Evolutionary conservation across 1,140 invertebrate species (phyloP).

Genomic region (Gryllus bimaculatus): DNA sequence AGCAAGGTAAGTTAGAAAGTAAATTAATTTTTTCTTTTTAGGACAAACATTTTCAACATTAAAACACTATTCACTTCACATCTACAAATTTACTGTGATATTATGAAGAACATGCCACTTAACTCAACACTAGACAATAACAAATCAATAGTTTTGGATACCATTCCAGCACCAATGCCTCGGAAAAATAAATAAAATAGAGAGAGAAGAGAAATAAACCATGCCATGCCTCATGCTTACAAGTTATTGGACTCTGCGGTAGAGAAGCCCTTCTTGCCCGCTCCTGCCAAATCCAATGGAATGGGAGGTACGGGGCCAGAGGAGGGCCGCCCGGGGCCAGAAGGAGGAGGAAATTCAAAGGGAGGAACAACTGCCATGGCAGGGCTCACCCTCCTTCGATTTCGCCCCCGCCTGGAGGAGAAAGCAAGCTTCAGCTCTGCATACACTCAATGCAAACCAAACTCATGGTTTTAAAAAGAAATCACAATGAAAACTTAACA

Average conservation of each 20-base stretch:
- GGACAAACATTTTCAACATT: too few species aligned
- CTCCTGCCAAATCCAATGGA: background rate
- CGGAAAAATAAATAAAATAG: too few species aligned
- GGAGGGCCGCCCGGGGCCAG: background rate
- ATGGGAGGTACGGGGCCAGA: background rate
- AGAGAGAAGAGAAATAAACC: background rate
- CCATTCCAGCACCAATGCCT: too few species aligned
- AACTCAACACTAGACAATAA: too few species aligned
- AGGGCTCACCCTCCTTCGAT: background rate
- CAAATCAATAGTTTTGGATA: too few species aligned
- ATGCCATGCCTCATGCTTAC: conserved; percentile 3
- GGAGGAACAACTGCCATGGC: background rate
- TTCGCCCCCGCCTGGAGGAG: background rate
- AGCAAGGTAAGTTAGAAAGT: too few species aligned
- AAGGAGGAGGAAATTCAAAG: background rate
- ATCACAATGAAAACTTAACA: background rate
- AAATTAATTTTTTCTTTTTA: too few species aligned
- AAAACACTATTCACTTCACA: too few species aligned
- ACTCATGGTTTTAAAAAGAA: background rate
- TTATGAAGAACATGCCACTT: too few species aligned
- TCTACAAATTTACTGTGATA: too few species aligned
- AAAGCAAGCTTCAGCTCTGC: background rate
- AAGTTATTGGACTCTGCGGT: background rate
- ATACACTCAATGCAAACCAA: background rate
- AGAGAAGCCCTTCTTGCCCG: background rate